Evolutionary conservation across 1,140 invertebrate genomes (phyloP).

Genomic region (Gonioctena quinquepunctata): DNA sequence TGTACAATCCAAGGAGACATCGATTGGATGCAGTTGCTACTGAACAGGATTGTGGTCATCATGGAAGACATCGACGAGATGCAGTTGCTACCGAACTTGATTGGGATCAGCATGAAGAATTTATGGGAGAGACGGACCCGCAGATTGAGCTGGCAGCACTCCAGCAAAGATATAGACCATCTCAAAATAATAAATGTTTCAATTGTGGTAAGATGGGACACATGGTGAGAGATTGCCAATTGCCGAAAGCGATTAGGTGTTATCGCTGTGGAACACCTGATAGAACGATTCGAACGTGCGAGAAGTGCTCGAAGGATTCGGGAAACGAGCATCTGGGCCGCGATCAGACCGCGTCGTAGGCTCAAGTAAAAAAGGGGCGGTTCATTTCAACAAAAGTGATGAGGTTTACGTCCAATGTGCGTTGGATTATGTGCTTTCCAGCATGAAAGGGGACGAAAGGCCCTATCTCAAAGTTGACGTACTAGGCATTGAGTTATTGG

Average conservation of each 20-base stretch:
- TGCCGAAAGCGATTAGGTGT: neutral
- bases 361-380: neutral
- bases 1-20: neutral
- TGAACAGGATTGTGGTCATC: too few species aligned
- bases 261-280: neutral
- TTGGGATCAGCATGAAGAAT: neutral
- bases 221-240: neutral
- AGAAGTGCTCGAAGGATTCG: neutral
- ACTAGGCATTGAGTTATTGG: neutral
- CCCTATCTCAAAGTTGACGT: conserved; percentile 10
- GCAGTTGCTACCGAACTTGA: neutral
- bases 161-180: neutral
- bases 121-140: neutral
- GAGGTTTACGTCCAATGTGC: neutral
- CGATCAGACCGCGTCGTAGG: neutral
- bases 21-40: too few species aligned
- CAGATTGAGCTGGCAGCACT: neutral
- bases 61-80: neutral
- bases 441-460: neutral
- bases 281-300: neutral
- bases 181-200: neutral
- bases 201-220: neutral
- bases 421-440: neutral
- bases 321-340: neutral
- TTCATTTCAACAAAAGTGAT: neutral